Base-by-base conservation (phyloP, 2,888 invertebrate genomes). In the Amphipoea lucens region DNA sequence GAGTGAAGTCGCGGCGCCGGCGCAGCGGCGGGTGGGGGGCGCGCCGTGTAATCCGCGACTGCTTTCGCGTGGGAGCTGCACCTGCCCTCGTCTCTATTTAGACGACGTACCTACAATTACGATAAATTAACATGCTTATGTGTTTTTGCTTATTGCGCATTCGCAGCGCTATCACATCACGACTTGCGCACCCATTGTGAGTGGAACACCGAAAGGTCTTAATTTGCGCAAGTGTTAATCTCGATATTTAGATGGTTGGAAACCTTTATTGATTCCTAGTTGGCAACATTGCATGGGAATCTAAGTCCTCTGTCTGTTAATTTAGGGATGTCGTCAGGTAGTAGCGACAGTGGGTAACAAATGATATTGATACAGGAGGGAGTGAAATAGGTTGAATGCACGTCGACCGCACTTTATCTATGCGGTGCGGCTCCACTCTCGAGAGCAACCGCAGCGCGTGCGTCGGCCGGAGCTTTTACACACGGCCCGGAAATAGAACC, bases 21-120 rank as follows among this genome's bases (percentile, higher is more conserved):
- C 81, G 87, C 88, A 78, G 42, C 42, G 66, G 66, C 60, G 82
- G 68, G 80, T 74, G 79, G 70, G 78, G 87, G 75, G 36, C 51
- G 82, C 80, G 83, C 79, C 78, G 79, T 86, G 88, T 90, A 90
- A 90, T 90, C 90, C 86, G 87, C 87, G 85, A 85, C 85, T 90
- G 89, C 89, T 92, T 92, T 92, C 89, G 91, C 93, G 92, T 93
- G 92, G 92, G 92, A 93, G 91, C 90, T 89, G 88, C 92, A 93
- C 91, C 92, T 92, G 93, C 90, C 90, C 87, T 82, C 82, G 82
- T 82, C 74, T 88, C 82, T 85, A 82, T 91, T 90, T 88, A 91
- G 88, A 89, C 89, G 90, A 90, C 89, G 80, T 88, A 88, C 87
- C 84, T 90, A 87, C 90, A 90, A 92, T 92, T 91, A 93, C 90